Percentiles rank a stretch among this genome's conserved stretches.
phyloP scores from a whole-genome alignment of 2,888 invertebrate genomes.

The Belgica antarctica region DNA sequence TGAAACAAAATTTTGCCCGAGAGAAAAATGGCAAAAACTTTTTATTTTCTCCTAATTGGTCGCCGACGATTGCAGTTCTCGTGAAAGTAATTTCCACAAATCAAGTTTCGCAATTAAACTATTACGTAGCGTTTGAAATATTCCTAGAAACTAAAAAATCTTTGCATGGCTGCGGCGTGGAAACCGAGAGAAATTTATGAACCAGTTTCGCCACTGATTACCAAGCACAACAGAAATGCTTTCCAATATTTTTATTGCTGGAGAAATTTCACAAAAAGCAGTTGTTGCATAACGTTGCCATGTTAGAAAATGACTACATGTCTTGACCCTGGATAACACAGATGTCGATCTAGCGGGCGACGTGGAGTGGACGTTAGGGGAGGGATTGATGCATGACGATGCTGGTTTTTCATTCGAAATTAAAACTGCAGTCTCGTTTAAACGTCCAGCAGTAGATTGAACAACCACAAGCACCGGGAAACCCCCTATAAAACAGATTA shows the following conservation, averaged over 20 bases:
- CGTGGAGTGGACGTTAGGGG: no score
- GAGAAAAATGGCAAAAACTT: not conserved
- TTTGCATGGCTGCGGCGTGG: not conserved
- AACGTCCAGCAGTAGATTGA: no score
- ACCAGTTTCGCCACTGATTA: slow-evolving; percentile 3
- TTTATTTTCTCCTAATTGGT: slow-evolving; percentile 11
- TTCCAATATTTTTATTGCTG: no score
- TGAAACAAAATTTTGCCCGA: not conserved
- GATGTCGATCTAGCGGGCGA: no score
- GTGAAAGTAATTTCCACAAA: slow-evolving; percentile 7
- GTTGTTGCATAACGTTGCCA: slow-evolving; percentile 7
- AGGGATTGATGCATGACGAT: no score
- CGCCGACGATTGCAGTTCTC: not conserved
- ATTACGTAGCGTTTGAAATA: slow-evolving; percentile 1
- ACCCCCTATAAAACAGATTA: no score
- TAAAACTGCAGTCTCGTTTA: no score
- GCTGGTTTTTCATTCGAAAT: no score
- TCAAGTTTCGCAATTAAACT: not conserved
- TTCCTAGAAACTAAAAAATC: not conserved
- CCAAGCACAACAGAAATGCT: no score
- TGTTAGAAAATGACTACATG: no score
- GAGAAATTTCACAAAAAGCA: not conserved
- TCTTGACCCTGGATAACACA: no score
- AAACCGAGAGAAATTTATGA: not conserved
- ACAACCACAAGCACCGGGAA: no score